Conservation (phyloP, 1,140 invertebrate genomes). For the Hirudo medicinalis region DNA sequence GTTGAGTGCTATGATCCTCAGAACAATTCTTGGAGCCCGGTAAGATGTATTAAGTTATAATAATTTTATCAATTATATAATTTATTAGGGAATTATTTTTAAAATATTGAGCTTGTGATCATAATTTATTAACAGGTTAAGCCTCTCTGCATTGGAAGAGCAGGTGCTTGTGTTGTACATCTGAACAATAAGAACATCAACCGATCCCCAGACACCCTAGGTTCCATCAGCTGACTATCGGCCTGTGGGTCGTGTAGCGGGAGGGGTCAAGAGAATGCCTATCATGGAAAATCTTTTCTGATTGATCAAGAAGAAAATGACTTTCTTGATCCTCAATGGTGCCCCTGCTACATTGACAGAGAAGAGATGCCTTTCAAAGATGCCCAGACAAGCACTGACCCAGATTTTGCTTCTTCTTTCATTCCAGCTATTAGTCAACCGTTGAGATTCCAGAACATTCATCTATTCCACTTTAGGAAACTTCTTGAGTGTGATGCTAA, state of each 20-base stretch:
- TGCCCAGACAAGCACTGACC: constrained; percentile 8
- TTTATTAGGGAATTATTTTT: not conserved
- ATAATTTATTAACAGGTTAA: constrained; percentile 45
- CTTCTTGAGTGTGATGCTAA: too few relatives aligned
- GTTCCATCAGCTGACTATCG: constrained; percentile 9
- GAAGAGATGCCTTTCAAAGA: not conserved
- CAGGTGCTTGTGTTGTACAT: constrained; percentile 68
- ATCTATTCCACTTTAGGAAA: too few relatives aligned
- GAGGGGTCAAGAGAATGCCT: not conserved
- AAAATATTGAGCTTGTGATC: not conserved
- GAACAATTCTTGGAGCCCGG: constrained; percentile 40
- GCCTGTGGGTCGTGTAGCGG: constrained; percentile 12
- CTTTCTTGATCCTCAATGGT: not conserved
- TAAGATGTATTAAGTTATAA: constrained; percentile 18
- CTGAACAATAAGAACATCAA: constrained; percentile 25
- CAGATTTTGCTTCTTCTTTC: not conserved
- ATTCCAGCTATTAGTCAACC: too few relatives aligned
- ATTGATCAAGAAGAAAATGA: not conserved
- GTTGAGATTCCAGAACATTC: too few relatives aligned
- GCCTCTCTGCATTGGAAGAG: constrained; percentile 61
- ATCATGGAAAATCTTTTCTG: not conserved
- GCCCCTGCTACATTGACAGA: constrained; percentile 8
- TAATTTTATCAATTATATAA: not conserved
- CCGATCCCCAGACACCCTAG: not conserved
- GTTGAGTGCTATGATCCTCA: constrained; percentile 40